phyloP scores from a whole-genome alignment of 2,113 vertebrate species.

The Redunca redunca region DNA sequence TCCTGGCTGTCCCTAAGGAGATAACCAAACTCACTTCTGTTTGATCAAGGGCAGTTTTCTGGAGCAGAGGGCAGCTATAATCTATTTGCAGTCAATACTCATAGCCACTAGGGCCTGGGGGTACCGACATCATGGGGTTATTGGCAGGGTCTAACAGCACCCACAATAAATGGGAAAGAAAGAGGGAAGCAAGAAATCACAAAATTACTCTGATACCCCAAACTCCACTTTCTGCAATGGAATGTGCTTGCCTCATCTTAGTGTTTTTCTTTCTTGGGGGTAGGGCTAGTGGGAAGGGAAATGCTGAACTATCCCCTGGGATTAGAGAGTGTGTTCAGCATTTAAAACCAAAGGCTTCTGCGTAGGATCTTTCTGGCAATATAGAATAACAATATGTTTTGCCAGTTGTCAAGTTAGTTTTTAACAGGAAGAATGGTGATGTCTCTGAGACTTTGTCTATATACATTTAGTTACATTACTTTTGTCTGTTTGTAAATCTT shows the following conservation, averaged over 20 bases:
- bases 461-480: neutral
- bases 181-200: neutral
- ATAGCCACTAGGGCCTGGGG: neutral
- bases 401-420: constrained; percentile 6
- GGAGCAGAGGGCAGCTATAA: neutral
- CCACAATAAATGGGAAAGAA: neutral
- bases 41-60: neutral
- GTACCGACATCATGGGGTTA: neutral
- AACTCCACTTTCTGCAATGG: neutral
- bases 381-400: neutral
- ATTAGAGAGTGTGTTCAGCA: neutral
- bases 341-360: neutral
- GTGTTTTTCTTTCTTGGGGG: neutral
- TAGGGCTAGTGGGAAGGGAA: neutral
- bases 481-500: constrained; percentile 32
- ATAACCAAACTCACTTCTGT: neutral
- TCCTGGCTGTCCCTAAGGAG: neutral
- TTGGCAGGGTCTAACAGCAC: neutral
- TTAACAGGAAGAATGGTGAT: neutral
- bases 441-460: neutral
- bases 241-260: neutral
- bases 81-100: neutral
- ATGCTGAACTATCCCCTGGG: neutral
- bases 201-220: neutral
- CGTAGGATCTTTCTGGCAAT: neutral